Conservation (phyloP, 2,113 vertebrate genomes). For the Parus major region DNA sequence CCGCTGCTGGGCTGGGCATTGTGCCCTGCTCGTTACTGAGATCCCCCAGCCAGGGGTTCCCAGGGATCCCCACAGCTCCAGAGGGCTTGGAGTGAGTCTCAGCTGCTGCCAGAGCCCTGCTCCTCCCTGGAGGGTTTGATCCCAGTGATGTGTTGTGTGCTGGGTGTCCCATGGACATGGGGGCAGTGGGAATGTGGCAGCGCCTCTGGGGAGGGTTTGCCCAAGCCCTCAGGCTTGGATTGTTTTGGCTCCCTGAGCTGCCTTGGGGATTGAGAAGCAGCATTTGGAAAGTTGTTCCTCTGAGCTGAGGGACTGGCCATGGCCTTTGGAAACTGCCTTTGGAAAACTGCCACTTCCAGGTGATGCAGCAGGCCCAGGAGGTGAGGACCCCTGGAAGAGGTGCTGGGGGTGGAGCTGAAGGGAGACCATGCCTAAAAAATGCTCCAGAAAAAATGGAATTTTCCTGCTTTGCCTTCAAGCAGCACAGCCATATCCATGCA, state of each 20-base stretch:
- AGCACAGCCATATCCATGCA: neutral
- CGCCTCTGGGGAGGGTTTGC: neutral
- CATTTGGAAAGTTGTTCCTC: neutral
- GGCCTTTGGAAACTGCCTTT: neutral
- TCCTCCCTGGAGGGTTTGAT: neutral
- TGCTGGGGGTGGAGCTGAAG: neutral
- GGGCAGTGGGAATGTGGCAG: neutral
- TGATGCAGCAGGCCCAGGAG: neutral
- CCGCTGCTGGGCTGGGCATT: neutral
- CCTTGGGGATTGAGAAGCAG: neutral
- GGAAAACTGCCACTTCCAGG: neutral
- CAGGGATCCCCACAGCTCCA: neutral
- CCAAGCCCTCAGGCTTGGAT: neutral
- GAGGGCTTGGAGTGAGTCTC: neutral
- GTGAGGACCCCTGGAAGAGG: neutral
- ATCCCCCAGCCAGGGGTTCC: neutral
- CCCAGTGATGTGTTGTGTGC: no score
- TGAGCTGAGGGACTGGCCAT: neutral
- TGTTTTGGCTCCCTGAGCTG: neutral
- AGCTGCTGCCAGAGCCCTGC: neutral
- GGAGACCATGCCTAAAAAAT: neutral
- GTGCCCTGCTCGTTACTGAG: constrained; percentile 5
- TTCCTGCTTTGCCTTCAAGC: neutral
- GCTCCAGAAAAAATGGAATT: neutral
- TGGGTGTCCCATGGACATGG: rapidly evolving